Base-by-base conservation (phyloP, 2,888 invertebrate genomes). In the Thymelicus sylvestris region DNA sequence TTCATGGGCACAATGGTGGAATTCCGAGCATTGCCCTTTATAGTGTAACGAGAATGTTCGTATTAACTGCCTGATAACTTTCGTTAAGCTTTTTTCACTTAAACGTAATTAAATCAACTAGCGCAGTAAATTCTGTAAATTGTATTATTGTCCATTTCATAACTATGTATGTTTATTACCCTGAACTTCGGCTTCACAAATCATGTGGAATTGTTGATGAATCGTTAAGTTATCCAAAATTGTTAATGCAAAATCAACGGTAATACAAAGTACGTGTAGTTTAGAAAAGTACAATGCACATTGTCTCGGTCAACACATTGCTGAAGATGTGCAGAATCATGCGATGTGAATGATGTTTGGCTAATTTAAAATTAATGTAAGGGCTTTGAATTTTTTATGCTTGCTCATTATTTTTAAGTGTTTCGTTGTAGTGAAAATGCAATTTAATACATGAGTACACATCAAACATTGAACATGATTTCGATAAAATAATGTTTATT, bases 21-120 rank as follows among this genome's bases (percentile, higher is more conserved):
- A 71, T 71, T 55, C 60, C 44, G 60, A 52, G 66, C 71, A 47
- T 66, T 61, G 61, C 70, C 66, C 70, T 60, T 59, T 65, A 31
- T 69, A 69, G 64, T 60, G 60, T 70, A 10, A 60, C 41, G 59
- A 67, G 48, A 50, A 60, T 47, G 19, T 15, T 39, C 39, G 8
- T 24, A 15, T 39, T 59, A 59, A 31, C 31, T 31, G 31, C 31
- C 5, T 31, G 4, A 31, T 31, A 31, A 31, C 5, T 31, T 31
- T 31, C 31, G 31, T 31, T 31, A 31, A 31, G 31, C 5, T 31
- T 31, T 31, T 31, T 31, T 31, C 31, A 1, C 31, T 2, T 1
- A 31, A 31, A 31, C 31, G 5, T 31, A 31, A 31, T 19, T 19
- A 31, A 31, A 2, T 31, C 31, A 5, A 31, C 31, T 31, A 31